Percentiles rank a stretch among this genome's conserved stretches.
Conservation (phyloP, 2,797 vertebrate species). For the Tiaroga cobitis region DNA sequence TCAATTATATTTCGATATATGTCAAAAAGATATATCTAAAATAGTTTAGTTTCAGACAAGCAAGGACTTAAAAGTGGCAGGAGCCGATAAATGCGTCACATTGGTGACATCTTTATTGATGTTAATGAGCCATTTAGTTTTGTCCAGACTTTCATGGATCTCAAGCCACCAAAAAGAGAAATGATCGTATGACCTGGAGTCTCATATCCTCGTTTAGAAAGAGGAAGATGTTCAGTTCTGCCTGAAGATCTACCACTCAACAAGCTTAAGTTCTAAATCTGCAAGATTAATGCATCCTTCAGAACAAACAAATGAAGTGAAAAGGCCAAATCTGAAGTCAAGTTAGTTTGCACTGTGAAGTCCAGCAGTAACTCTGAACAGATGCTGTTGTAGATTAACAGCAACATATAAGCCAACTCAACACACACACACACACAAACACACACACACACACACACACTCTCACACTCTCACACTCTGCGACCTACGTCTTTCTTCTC, state of each 20-base stretch:
- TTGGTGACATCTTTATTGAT: conserved; percentile 19
- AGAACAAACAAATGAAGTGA: not conserved
- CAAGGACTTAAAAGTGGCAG: not conserved
- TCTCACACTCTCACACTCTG: too few relatives aligned
- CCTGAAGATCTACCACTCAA: not conserved
- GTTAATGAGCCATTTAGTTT: not conserved
- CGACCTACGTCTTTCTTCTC: too few relatives aligned
- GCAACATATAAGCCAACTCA: not conserved
- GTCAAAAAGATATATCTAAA: not conserved
- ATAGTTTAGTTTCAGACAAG: not conserved
- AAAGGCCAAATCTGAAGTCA: not conserved
- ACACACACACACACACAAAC: not conserved
- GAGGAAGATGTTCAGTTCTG: conserved; percentile 11
- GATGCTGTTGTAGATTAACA: not conserved
- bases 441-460: too few relatives aligned
- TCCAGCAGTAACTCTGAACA: not conserved
- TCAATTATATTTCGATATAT: not conserved
- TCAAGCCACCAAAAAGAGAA: not conserved
- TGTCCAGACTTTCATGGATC: not conserved
- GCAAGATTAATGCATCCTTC: not conserved
- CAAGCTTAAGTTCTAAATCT: not conserved
- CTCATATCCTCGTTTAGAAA: conserved; percentile 2
- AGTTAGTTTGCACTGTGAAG: not conserved
- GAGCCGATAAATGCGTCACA: not conserved
- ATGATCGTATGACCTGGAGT: not conserved